Percentiles rank a stretch among this genome's conserved stretches.
phyloP scores from a whole-genome alignment of 2,888 invertebrate species.

The Microplitis deprimator region DNA sequence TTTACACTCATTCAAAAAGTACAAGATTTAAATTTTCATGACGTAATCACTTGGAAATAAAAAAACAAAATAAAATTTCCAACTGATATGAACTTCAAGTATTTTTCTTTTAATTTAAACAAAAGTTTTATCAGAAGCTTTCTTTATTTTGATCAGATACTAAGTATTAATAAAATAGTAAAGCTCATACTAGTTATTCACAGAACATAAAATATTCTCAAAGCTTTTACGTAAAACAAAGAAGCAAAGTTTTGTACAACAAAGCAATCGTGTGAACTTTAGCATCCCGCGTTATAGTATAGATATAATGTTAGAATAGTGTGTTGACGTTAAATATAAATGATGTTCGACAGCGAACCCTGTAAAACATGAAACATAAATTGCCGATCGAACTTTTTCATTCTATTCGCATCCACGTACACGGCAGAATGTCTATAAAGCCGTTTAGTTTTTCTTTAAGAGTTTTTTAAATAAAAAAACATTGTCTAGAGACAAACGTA shows the following conservation, averaged over 20 bases:
- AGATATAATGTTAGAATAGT: background rate
- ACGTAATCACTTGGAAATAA: too few relatives aligned
- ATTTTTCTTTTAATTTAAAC: too few relatives aligned
- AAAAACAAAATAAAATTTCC: too few relatives aligned
- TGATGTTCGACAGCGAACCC: background rate
- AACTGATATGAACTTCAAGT: too few relatives aligned
- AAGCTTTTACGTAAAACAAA: background rate
- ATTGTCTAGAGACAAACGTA: slow-evolving; percentile 7
- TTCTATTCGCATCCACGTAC: background rate
- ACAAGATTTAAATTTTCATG: too few relatives aligned
- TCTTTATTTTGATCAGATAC: background rate
- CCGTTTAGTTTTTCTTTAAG: slow-evolving; percentile 20
- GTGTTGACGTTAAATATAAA: slow-evolving; percentile 12
- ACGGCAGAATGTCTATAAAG: slow-evolving; percentile 21
- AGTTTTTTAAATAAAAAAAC: background rate
- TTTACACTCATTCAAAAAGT: too few relatives aligned
- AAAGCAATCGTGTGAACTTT: background rate
- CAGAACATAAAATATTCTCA: background rate
- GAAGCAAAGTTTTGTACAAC: background rate
- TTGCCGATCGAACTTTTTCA: slow-evolving; percentile 53
- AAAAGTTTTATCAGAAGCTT: background rate
- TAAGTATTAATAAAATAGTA: background rate
- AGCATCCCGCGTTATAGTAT: background rate
- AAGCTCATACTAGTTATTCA: background rate
- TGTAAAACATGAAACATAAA: slow-evolving; percentile 56